phyloP scores from a whole-genome alignment of 1,140 invertebrate species.

The Drosophila sulfurigaster region DNA sequence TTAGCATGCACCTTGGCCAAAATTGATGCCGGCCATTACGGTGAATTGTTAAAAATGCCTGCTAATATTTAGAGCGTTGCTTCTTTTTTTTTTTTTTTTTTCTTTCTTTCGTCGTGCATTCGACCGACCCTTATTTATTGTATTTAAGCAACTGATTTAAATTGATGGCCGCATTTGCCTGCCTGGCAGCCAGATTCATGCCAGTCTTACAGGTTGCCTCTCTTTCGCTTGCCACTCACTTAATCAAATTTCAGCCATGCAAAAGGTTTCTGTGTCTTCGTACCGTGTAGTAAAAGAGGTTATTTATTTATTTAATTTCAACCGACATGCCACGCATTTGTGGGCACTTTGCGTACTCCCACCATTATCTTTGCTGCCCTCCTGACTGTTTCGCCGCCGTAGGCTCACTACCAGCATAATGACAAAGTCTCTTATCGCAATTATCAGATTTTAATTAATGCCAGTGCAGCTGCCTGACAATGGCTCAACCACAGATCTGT shows the following conservation, averaged over 20 bases:
- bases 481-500: conserved; percentile 25
- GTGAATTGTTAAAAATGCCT: conserved; percentile 79
- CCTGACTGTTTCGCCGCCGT: not conserved
- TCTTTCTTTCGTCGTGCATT: conserved; percentile 2
- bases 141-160: conserved; percentile 71
- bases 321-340: conserved; percentile 39
- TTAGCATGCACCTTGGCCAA: conserved; percentile 59
- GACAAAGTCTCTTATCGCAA: conserved; percentile 42
- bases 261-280: conserved; percentile 54
- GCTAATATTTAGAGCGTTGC: conserved; percentile 58
- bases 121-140: conserved; percentile 68
- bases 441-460: conserved; percentile 68
- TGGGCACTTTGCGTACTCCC: conserved; percentile 45
- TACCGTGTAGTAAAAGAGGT: conserved; percentile 23
- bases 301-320: conserved; percentile 57
- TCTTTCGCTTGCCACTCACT: conserved; percentile 62
- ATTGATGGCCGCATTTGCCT: conserved; percentile 68
- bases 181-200: conserved; percentile 5
- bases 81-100: not conserved
- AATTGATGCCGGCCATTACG: conserved; percentile 63
- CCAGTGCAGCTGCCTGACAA: conserved; percentile 28
- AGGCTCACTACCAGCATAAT: conserved; percentile 48
- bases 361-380: not conserved
- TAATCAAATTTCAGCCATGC: conserved; percentile 74
- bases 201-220: not conserved